Base-by-base conservation (phyloP, 1,140 invertebrate genomes). In the Dinothrombium tinctorium region DNA sequence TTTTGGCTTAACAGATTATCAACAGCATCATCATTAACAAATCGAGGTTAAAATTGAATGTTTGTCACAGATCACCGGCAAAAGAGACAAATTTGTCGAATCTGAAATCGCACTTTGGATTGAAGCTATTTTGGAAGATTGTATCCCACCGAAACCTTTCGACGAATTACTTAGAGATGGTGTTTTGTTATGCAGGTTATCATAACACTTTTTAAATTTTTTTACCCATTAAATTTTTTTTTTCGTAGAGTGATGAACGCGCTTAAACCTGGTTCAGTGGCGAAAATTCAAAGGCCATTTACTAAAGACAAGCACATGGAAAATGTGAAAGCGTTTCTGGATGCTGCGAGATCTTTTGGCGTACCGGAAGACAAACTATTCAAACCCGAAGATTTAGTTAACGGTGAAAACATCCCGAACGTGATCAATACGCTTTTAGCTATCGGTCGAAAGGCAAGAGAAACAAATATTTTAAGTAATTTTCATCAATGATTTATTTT, bases 51-150 rank as follows among this genome's bases (percentile, higher is more conserved):
- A 8, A 8, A 7, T 28, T 17, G 32, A 14, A 36, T 12, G 28
- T 39, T 15, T 11, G 19, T 22, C 19, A 36, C n/a, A 38, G 39
- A 23, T 37, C 17, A 8, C 35, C 12, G 42, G 42, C 15, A 14
- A 40, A 23, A 26, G 39, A 19, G 22, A 40, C 17, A 40, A 40
- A 22, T 40, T 36, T 32, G 36, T 40, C 24, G 42, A 43, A 31
- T 37, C 42, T 17, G 42, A 43, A 20, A 38, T 43, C n/a, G 42
- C 21, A 12, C 19, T 43, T 8, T 43, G 42, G 42, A 31, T 43
- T 9, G 42, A 43, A 32, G 42, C 42, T 22, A 17, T 43, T 31
- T 24, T 43, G 2, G 26, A 43, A 3, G 42, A 43, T 21, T 37
- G 21, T 36, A 28, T 43, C 15, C 42, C 42, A 26, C 42, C 42